Evolutionary conservation across 2,888 invertebrate species (phyloP).

Genomic region (Melieria picta): DNA sequence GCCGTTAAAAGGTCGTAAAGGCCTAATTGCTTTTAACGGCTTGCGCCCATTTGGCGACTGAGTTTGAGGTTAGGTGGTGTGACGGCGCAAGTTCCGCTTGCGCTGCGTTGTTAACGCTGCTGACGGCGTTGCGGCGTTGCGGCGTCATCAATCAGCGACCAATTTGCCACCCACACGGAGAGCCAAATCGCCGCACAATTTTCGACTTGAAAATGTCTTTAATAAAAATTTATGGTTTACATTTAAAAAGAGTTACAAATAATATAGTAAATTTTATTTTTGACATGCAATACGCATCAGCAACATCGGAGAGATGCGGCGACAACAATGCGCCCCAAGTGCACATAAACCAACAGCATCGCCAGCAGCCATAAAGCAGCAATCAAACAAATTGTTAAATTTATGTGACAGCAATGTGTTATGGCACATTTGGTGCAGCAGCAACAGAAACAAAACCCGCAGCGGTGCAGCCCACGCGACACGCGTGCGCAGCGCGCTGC

Average conservation of each 20-base stretch:
- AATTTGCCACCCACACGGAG: conserved; percentile 34
- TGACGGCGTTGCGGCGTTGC: neutral
- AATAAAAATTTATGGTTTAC: conserved; percentile 57
- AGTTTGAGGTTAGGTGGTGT: no score
- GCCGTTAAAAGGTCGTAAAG: conserved; percentile 19
- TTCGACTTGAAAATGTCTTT: conserved; percentile 42
- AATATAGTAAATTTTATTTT: conserved; percentile 10
- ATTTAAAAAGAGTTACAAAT: conserved; percentile 41
- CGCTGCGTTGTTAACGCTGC: neutral
- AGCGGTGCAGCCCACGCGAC: conserved; percentile 51
- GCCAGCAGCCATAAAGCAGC: conserved; percentile 39
- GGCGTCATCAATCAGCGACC: neutral
- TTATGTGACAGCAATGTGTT: conserved; percentile 46
- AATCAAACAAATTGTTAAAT: conserved; percentile 54
- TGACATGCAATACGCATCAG: neutral
- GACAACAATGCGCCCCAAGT: conserved; percentile 28
- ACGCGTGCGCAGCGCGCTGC: conserved; percentile 45
- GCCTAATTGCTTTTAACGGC: conserved; percentile 25
- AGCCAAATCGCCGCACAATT: conserved; percentile 7
- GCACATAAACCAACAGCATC: conserved; percentile 31
- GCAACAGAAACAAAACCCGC: conserved; percentile 19
- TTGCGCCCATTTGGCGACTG: neutral
- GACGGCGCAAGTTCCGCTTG: neutral
- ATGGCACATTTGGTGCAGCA: conserved; percentile 21
- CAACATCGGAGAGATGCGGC: neutral